Conservation (phyloP, 2,797 vertebrate genomes). For the Propithecus deckenii region DNA sequence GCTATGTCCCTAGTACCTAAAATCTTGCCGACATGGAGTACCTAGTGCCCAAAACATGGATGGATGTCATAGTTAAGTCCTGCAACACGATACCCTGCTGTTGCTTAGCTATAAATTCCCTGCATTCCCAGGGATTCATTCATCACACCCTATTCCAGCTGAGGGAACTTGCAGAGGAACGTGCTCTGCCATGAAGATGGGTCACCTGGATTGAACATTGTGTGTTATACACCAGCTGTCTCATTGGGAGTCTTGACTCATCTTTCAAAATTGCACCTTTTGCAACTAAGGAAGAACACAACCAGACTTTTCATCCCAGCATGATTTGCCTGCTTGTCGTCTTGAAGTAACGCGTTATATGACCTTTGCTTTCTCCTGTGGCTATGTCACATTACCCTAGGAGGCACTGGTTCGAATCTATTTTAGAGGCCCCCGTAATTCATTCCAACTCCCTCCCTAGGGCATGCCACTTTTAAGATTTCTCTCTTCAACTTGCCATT, state of each 20-base stretch:
- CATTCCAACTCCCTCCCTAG: background rate
- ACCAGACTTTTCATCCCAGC: background rate
- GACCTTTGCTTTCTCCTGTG: background rate
- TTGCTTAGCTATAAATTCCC: background rate
- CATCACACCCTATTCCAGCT: background rate
- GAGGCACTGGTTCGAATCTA: background rate
- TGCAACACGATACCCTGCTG: background rate
- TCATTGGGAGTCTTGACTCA: background rate
- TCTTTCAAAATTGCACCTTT: background rate
- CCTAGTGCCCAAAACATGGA: background rate
- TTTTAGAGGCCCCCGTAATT: background rate
- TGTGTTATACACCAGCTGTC: background rate
- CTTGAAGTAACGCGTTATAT: background rate
- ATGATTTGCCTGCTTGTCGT: background rate
- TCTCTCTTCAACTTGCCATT: conserved; percentile 51
- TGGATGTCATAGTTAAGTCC: background rate
- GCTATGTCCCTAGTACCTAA: background rate
- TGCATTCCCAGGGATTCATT: background rate
- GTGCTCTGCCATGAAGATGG: background rate
- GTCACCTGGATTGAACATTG: background rate
- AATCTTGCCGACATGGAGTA: background rate
- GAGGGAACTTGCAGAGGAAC: background rate
- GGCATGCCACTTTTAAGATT: background rate
- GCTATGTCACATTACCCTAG: background rate
- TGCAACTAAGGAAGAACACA: background rate